Evolutionary conservation across 2,888 invertebrate species (phyloP), one percentile per base, ranked within the genome.

Genomic region (Stenichneumon culpator): DNA sequence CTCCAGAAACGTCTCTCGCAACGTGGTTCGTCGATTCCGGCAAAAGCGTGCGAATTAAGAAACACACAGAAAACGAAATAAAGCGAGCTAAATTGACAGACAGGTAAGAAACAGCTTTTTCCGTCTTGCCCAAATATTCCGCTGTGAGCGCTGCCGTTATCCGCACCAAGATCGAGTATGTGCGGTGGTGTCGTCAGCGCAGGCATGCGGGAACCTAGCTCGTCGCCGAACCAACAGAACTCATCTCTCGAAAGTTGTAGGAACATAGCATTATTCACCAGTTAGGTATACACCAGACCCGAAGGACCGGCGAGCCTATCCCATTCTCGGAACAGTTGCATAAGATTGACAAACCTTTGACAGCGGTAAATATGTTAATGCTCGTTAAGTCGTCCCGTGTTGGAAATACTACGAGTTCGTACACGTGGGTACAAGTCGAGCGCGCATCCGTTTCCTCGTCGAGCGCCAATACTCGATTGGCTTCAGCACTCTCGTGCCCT

Each of bases 271-370:
- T 52, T 57, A 57, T 25, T 50, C 39, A 39, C 36, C n/a, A 25
- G 32, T 54, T 57, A 47, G 47, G 67, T 7, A n/a, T n/a, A 54
- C 32, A 67, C 36, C 39, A 39, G 22, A 54, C 19, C 63, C 36
- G 16, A 47, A 28, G 54, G 36, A 54, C 32, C 32, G n/a, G 6
- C 54, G 67, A 39, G 28, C 32, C 79, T 75, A 75, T 60, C 81
- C 81, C 57, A 82, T 87, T 86, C 87, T 80, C 60, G 32, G 88
- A 83, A 86, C 73, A 83, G 80, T 87, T 88, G 80, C 87, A 86
- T 85, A 88, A 88, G 75, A 79, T 82, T 82, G 65, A 67, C 70
- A 88, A 87, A 88, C 82, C 77, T 82, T 86, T 83, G 78, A 39
- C 73, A 16, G 6, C 73, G 36, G 52, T 77, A 86, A 86, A 83